A percentile compares a stretch with the other conserved stretches of the same genome.
Conservation (phyloP, 2,113 vertebrate species). For the Dunckerocampus dactyliophorus region DNA sequence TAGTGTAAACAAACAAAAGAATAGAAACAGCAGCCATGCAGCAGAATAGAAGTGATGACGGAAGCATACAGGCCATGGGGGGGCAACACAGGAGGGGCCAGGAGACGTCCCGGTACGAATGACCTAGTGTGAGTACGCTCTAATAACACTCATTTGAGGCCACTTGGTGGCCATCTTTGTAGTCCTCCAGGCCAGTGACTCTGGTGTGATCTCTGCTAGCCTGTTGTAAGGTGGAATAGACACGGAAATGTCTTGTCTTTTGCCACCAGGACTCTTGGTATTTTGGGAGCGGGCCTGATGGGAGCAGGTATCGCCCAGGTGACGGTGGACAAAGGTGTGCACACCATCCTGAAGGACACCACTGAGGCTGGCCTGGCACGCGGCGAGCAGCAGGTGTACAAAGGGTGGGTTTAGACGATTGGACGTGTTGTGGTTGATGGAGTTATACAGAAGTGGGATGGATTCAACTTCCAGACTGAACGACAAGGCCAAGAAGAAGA, state of each 20-base stretch:
- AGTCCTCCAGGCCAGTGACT: background rate
- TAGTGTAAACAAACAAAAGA: no score
- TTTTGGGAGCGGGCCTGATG: slow-evolving; percentile 95
- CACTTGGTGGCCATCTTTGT: background rate
- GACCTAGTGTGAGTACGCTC: no score
- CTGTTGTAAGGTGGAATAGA: background rate
- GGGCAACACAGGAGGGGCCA: no score
- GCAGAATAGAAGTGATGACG: no score
- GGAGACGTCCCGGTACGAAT: no score
- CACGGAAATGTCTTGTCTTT: background rate
- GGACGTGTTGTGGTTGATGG: background rate
- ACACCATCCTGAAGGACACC: slow-evolving; percentile 89
- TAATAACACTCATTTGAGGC: no score
- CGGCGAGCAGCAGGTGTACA: slow-evolving; percentile 93
- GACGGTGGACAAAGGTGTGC: slow-evolving; percentile 85
- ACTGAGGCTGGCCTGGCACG: slow-evolving; percentile 77
- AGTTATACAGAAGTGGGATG: background rate
- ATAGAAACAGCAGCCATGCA: no score
- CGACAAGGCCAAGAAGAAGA: slow-evolving; percentile 88
- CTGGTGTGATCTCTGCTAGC: no score
- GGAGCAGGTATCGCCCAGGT: slow-evolving; percentile 94
- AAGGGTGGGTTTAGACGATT: slow-evolving; percentile 76
- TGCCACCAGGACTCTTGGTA: slow-evolving; percentile 76
- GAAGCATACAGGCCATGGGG: no score
- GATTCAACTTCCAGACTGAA: slow-evolving; percentile 74